Conservation (phyloP, 1,140 invertebrate genomes). For the Drosophila grimshawi region DNA sequence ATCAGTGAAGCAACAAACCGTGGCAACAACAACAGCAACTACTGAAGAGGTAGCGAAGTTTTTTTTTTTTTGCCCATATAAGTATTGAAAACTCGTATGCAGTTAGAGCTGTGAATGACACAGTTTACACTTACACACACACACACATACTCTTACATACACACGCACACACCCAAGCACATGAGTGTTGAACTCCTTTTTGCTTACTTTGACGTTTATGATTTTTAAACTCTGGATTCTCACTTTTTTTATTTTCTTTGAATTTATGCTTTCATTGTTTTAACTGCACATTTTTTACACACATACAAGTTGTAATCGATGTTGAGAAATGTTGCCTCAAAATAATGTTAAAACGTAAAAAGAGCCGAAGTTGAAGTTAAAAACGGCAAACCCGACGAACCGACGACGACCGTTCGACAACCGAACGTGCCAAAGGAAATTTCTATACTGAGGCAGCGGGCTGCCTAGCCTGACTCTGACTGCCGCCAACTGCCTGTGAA, state of each 20-base stretch:
- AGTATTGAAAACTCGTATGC: conserved; percentile 67
- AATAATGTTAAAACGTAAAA: conserved; percentile 34
- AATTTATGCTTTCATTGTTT: conserved; percentile 21
- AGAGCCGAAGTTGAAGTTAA: conserved; percentile 15
- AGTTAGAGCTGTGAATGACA: conserved; percentile 72
- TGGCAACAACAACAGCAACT: conserved; percentile 61
- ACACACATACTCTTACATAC: conserved; percentile 15
- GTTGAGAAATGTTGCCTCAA: conserved; percentile 26
- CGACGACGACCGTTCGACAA: conserved; percentile 55
- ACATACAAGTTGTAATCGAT: conserved; percentile 10
- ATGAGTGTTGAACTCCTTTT: conserved; percentile 22
- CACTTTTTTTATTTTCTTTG: conserved; percentile 5
- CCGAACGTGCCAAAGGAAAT: conserved; percentile 75
- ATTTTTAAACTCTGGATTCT: conserved; percentile 18
- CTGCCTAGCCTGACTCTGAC: conserved; percentile 27
- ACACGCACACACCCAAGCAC: conserved; percentile 1
- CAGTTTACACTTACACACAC: conserved; percentile 65
- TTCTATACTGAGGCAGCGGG: conserved; percentile 67
- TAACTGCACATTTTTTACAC: conserved; percentile 20
- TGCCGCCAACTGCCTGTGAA: conserved; percentile 43
- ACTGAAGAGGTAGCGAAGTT: conserved; percentile 55
- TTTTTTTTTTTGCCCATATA: conserved; percentile 31
- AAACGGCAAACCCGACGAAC: conserved; percentile 46
- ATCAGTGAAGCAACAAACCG: conserved; percentile 83
- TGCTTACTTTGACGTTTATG: conserved; percentile 49